Evolutionary conservation across 2,113 vertebrate genomes (phyloP).

Genomic region (Quiscalus mexicanus): DNA sequence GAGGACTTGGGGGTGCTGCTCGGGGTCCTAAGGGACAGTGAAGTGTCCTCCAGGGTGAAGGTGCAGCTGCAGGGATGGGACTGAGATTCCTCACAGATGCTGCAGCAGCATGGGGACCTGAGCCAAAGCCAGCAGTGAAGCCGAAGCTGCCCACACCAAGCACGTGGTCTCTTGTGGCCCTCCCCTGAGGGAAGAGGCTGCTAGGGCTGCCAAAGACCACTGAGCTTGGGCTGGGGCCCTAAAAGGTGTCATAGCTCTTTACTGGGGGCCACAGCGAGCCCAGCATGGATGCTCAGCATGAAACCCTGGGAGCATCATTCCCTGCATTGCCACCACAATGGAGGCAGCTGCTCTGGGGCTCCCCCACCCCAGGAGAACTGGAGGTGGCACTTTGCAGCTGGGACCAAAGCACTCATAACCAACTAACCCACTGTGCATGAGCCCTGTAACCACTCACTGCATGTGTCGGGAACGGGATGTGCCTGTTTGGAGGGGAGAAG

Average conservation of each 20-base stretch:
- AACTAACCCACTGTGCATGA: conserved; percentile 47
- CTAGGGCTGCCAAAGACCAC: background rate
- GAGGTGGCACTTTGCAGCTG: background rate
- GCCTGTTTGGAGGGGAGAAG: background rate
- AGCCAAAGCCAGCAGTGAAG: background rate
- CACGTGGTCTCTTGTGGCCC: fast-evolving
- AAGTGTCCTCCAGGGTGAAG: background rate
- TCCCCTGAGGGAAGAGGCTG: background rate
- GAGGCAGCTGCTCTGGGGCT: background rate
- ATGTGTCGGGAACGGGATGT: fast-evolving
- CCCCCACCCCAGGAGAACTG: fast-evolving
- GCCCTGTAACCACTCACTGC: conserved; percentile 6
- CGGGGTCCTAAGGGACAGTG: background rate
- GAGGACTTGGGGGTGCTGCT: background rate
- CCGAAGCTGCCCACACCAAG: background rate
- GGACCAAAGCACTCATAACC: background rate
- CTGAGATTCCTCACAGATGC: background rate
- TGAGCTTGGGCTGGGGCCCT: background rate
- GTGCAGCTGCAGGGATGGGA: background rate
- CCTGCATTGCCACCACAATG: background rate
- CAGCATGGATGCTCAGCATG: background rate
- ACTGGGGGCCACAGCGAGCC: fast-evolving
- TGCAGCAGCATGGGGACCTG: background rate
- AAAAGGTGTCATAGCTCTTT: background rate
- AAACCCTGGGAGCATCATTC: background rate